These are phyloP conservation scores for Edolisoma coerulescens DNA, from an alignment of 2,113 vertebrate species.

Conservation along the genomic window DNA sequence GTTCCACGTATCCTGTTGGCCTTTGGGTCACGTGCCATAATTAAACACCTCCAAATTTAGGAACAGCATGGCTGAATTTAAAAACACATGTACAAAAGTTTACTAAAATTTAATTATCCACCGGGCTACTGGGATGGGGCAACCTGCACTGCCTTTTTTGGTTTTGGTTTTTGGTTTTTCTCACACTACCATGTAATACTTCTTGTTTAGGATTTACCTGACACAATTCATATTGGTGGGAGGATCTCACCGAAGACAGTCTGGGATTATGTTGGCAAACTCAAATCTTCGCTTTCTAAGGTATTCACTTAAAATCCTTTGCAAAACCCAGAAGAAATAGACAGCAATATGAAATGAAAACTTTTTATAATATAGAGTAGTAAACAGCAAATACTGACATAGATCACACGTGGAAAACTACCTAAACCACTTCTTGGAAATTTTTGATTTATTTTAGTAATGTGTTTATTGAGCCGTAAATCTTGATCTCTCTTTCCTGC, in stretches of 20 bases:
- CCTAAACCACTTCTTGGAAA: background rate
- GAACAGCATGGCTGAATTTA: background rate
- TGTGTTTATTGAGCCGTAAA: background rate
- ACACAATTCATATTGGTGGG: slow-evolving; percentile 94
- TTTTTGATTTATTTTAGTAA: background rate
- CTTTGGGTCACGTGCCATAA: background rate
- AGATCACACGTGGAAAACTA: background rate
- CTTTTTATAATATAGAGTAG: background rate
- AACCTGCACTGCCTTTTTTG: background rate
- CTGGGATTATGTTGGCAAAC: slow-evolving; percentile 96
- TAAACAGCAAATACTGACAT: background rate
- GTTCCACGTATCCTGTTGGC: background rate
- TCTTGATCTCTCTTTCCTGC: background rate
- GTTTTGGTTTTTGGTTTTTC: background rate
- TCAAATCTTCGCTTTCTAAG: slow-evolving; percentile 93
- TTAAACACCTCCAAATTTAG: background rate
- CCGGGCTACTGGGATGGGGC: background rate
- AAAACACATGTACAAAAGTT: background rate
- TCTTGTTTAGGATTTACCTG: slow-evolving; percentile 88
- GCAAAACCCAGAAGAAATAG: background rate
- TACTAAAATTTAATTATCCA: background rate
- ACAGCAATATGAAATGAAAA: background rate
- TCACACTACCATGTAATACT: slow-evolving; percentile 16
- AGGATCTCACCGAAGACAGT: slow-evolving; percentile 93
- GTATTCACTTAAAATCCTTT: slow-evolving; percentile 66